These are phyloP conservation scores for Saturnia japonica DNA, from an alignment of 2,888 invertebrate species.

Conservation along the genomic window DNA sequence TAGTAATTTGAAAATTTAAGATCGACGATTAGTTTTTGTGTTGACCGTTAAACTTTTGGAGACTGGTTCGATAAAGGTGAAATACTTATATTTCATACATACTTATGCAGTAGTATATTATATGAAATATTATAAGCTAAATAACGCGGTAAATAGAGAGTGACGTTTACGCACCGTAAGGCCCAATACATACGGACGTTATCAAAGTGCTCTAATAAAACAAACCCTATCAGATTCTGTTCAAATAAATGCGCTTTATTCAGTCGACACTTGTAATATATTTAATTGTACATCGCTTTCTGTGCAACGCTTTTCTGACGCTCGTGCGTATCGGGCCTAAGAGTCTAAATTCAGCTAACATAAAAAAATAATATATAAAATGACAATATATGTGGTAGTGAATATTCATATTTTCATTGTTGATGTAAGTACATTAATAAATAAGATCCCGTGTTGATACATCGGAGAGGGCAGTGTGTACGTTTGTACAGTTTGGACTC, in stretches of 20 bases:
- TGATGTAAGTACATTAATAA: conserved; percentile 1
- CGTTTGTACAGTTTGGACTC: too few species aligned
- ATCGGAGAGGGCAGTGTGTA: not conserved
- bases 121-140: not conserved
- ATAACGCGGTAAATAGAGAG: conserved; percentile 11
- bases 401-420: not conserved
- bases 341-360: not conserved
- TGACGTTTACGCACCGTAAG: not conserved
- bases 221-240: not conserved
- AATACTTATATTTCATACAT: conserved; percentile 34
- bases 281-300: not conserved
- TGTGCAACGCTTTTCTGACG: not conserved
- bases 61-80: conserved; percentile 59
- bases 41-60: conserved; percentile 44
- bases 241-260: not conserved
- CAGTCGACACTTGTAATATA: not conserved
- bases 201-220: not conserved
- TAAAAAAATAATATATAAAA: conserved; percentile 15
- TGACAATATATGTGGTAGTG: conserved; percentile 20
- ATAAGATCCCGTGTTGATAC: not conserved
- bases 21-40: not conserved
- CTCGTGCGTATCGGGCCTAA: not conserved
- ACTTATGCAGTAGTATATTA: conserved; percentile 31
- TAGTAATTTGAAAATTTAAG: not conserved
- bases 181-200: not conserved